Evolutionary conservation across 1,140 invertebrate species (phyloP).

Genomic region (Drosophila jambulina): DNA sequence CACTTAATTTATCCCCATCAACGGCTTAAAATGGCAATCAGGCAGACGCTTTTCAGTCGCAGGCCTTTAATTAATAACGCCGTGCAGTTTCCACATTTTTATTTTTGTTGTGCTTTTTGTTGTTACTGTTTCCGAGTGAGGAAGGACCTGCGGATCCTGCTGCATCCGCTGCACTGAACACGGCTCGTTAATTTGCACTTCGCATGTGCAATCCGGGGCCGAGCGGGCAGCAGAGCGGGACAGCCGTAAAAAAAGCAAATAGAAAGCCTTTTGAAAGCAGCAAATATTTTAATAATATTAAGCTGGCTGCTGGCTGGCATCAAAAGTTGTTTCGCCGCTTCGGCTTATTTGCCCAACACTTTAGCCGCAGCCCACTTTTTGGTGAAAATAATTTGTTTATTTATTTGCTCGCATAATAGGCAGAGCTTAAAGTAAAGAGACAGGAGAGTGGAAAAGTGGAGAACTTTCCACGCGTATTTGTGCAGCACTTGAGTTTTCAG

Average conservation of each 20-base stretch:
- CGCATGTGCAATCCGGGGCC: slow-evolving; percentile 6
- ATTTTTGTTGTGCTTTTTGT: not conserved
- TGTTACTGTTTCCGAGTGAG: not conserved
- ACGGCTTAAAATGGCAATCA: slow-evolving; percentile 27
- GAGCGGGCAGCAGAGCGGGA: slow-evolving; percentile 3
- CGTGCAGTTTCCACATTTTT: slow-evolving; percentile 41
- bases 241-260: slow-evolving; percentile 8
- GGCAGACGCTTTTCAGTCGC: slow-evolving; percentile 21
- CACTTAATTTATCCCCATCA: slow-evolving; percentile 43
- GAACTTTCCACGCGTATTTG: slow-evolving; percentile 58
- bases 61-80: slow-evolving; percentile 62
- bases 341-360: slow-evolving; percentile 59
- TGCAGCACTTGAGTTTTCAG: slow-evolving; percentile 53
- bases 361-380: slow-evolving; percentile 18
- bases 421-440: slow-evolving; percentile 21
- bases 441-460: slow-evolving; percentile 2
- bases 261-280: slow-evolving; percentile 13
- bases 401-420: slow-evolving; percentile 47
- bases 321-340: slow-evolving; percentile 17
- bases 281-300: slow-evolving; percentile 62
- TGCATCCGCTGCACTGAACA: slow-evolving; percentile 21
- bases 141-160: slow-evolving; percentile 20
- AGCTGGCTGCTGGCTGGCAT: slow-evolving; percentile 21
- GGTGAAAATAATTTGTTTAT: slow-evolving; percentile 54
- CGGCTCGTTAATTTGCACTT: slow-evolving; percentile 44